These are phyloP conservation scores for Coreoperca whiteheadi DNA, from an alignment of 2,113 vertebrate genomes.

Conservation along the genomic window DNA sequence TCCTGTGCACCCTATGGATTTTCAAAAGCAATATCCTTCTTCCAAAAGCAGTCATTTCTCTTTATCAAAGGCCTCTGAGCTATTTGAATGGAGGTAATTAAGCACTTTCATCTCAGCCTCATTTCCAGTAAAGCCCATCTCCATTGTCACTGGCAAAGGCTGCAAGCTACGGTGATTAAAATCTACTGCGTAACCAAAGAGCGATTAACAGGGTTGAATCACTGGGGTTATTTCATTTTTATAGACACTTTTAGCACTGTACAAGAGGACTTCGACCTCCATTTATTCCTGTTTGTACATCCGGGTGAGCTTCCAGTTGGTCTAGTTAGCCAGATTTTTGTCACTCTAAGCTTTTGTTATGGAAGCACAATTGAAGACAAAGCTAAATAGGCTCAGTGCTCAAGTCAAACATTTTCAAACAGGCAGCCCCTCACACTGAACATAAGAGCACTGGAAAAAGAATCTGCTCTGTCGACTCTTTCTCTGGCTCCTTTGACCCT, in stretches of 20 bases:
- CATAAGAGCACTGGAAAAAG: conserved; percentile 43
- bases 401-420: conserved; percentile 46
- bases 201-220: conserved; percentile 69
- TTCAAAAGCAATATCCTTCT: conserved; percentile 78
- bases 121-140: conserved; percentile 71
- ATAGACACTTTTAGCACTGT: conserved; percentile 55
- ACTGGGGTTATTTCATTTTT: conserved; percentile 66
- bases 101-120: conserved; percentile 75
- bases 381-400: conserved; percentile 23
- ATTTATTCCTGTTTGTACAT: conserved; percentile 58
- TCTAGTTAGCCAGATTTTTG: background rate
- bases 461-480: conserved; percentile 62
- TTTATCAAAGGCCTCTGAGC: conserved; percentile 72
- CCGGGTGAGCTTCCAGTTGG: conserved; percentile 22
- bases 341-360: conserved; percentile 22
- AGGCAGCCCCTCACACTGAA: conserved; percentile 30
- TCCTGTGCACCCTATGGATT: conserved; percentile 69
- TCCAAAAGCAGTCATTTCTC: conserved; percentile 70
- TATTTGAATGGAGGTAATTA: conserved; percentile 78
- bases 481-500: conserved; percentile 57
- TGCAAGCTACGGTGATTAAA: conserved; percentile 69
- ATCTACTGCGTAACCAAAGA: conserved; percentile 67
- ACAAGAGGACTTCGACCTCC: conserved; percentile 48
- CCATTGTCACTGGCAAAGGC: conserved; percentile 64
- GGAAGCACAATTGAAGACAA: conserved; percentile 25